Conservation (phyloP, 2,113 vertebrate species). For the Ivindomyrus marchei region DNA sequence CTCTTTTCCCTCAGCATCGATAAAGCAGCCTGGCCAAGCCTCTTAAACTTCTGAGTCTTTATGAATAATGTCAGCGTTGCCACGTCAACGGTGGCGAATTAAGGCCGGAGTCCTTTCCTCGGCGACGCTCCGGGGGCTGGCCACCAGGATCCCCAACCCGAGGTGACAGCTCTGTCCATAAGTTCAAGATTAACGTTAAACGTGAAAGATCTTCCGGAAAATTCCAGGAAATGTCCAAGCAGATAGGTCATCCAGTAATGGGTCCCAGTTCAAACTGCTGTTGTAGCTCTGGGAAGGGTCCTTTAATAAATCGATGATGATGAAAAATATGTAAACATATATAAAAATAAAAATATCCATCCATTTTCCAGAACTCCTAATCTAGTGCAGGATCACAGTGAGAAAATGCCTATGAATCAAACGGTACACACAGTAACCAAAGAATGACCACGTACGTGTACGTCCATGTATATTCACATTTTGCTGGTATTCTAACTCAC, state of each 20-base stretch:
- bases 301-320: neutral
- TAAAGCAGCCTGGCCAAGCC: conserved; percentile 31
- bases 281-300: neutral
- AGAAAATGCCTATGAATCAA: neutral
- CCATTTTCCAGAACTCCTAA: neutral
- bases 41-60: conserved; percentile 26
- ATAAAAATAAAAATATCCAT: neutral
- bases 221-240: neutral
- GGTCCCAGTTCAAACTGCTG: neutral
- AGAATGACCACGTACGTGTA: neutral
- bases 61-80: conserved; percentile 31
- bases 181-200: neutral
- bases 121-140: neutral
- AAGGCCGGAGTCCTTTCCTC: conserved; percentile 13
- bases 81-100: conserved; percentile 27
- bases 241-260: neutral
- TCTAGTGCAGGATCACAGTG: neutral
- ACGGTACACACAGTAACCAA: neutral
- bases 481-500: neutral
- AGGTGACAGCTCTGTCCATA: neutral
- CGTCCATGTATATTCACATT: neutral
- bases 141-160: neutral
- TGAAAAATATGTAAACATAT: neutral
- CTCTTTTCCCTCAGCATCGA: conserved; percentile 35
- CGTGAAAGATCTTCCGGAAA: neutral